These are phyloP conservation scores for Brachionichthys hirsutus DNA, from an alignment of 2,113 vertebrate genomes.

Conservation along the genomic window DNA sequence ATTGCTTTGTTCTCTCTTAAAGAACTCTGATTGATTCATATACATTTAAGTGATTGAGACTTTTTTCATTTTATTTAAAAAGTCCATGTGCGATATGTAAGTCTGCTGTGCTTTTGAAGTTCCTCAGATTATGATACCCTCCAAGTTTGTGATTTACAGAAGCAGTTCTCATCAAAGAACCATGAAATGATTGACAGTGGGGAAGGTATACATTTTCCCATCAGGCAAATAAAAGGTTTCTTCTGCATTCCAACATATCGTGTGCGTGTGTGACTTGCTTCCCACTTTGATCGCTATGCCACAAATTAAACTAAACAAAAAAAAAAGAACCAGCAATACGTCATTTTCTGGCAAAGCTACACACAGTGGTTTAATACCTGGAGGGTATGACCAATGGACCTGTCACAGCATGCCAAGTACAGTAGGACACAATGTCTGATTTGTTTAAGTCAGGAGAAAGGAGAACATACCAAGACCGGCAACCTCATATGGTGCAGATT, in stretches of 20 bases:
- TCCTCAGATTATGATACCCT: neutral
- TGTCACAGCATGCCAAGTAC: conserved; percentile 2
- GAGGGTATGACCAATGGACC: neutral
- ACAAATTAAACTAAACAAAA: conserved; percentile 6
- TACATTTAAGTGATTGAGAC: too few species aligned
- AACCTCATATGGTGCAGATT: conserved; percentile 23
- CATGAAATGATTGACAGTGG: conserved; percentile 13
- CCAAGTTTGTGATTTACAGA: neutral
- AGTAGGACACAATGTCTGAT: neutral
- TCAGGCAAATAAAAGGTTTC: conserved; percentile 16
- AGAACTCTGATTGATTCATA: too few species aligned
- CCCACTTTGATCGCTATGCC: conserved; percentile 27
- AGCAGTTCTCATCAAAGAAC: conserved; percentile 4
- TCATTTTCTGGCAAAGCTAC: neutral
- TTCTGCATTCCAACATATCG: conserved; percentile 30
- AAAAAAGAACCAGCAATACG: neutral
- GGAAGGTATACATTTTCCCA: conserved; percentile 12
- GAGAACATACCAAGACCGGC: conserved; percentile 4
- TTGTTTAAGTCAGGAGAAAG: conserved; percentile 4
- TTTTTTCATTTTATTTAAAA: neutral
- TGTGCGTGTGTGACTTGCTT: conserved; percentile 16
- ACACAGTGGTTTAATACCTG: conserved; percentile 6
- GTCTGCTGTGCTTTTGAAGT: neutral
- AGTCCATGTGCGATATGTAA: neutral
- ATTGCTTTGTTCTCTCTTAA: neutral